Percentiles rank a stretch among this genome's conserved stretches.
These are phyloP conservation scores for Thunnus maccoyii DNA, from an alignment of 2,113 vertebrate species.

Conservation along the genomic window DNA sequence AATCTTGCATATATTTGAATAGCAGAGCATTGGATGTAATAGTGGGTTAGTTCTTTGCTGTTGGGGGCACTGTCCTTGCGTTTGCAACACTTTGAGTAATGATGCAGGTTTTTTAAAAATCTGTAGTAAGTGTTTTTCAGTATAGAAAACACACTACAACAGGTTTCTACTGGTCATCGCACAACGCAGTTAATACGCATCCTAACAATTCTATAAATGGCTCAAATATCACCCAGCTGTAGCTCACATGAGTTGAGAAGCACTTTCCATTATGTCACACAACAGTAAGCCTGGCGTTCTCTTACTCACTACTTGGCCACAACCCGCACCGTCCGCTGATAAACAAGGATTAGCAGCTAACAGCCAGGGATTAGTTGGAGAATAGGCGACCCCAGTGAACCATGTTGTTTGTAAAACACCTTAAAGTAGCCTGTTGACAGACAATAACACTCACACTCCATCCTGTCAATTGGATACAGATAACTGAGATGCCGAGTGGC, in stretches of 20 bases:
- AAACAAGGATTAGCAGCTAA: conserved; percentile 77
- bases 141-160: neutral
- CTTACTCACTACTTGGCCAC: conserved; percentile 44
- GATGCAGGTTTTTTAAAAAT: neutral
- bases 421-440: conserved; percentile 65
- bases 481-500: conserved; percentile 40
- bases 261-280: conserved; percentile 64
- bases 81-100: neutral
- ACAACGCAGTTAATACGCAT: neutral
- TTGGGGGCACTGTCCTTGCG: neutral
- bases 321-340: conserved; percentile 53
- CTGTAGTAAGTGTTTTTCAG: neutral
- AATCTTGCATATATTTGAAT: neutral
- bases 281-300: conserved; percentile 15
- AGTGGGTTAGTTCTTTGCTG: neutral
- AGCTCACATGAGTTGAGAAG: neutral
- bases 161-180: neutral
- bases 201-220: conserved; percentile 41
- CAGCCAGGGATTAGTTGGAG: conserved; percentile 66
- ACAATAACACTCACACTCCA: conserved; percentile 43
- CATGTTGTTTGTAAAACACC: conserved; percentile 57
- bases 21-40: neutral
- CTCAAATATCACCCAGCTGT: conserved; percentile 31
- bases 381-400: conserved; percentile 54
- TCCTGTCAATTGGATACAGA: conserved; percentile 48